phyloP scores from a whole-genome alignment of 2,888 invertebrate genomes.

The Apodemia zela region DNA sequence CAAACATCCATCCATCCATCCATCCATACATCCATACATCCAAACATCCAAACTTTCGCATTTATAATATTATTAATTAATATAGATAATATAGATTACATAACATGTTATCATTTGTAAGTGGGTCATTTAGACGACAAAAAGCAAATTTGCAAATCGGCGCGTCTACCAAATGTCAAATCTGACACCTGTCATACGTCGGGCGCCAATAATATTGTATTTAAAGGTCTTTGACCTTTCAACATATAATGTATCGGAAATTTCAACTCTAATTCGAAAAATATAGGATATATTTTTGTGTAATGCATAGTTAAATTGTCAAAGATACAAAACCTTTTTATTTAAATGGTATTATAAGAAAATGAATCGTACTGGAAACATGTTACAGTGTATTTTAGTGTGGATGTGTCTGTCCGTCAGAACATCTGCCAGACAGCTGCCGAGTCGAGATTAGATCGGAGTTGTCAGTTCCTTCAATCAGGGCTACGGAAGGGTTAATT shows the following conservation, averaged over 20 bases:
- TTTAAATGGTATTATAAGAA: not conserved
- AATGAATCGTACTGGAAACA: slow-evolving; percentile 8
- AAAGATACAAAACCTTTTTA: slow-evolving; percentile 4
- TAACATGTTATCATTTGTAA: not conserved
- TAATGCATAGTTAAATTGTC: not conserved
- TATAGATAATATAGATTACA: no score
- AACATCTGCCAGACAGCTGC: slow-evolving; percentile 75
- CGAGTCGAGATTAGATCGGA: slow-evolving; percentile 61
- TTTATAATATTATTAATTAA: no score
- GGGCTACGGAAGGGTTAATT: slow-evolving; percentile 55
- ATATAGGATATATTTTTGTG: not conserved
- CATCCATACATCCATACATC: no score
- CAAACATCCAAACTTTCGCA: no score
- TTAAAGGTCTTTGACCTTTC: slow-evolving; percentile 5
- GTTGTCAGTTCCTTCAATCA: slow-evolving; percentile 60
- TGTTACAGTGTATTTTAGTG: slow-evolving; percentile 22
- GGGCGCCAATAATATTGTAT: not conserved
- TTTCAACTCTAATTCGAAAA: not conserved
- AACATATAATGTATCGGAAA: not conserved
- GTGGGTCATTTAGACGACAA: not conserved
- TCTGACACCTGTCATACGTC: slow-evolving; percentile 12
- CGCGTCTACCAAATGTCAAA: slow-evolving; percentile 8
- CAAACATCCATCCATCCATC: no score
- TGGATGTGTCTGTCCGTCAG: slow-evolving; percentile 35
- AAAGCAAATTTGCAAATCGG: not conserved